Base-by-base conservation (phyloP, 1,140 invertebrate species). In the Elymnias hypermnestra region DNA sequence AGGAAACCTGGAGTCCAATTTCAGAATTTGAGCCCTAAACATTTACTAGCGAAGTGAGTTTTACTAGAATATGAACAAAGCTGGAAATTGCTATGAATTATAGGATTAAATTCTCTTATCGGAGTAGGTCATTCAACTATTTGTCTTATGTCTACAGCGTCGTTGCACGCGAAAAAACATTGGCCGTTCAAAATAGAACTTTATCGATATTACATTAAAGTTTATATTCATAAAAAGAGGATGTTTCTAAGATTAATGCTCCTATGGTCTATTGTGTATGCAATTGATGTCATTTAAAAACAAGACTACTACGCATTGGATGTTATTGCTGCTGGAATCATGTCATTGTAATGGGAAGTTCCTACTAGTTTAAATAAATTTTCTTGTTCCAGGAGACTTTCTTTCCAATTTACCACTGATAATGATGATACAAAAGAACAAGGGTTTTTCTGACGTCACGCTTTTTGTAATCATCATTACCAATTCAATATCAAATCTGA, bases 51-150 rank as follows among this genome's bases (percentile, higher is more conserved):
- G n/a, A n/a, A n/a, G n/a, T n/a, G n/a, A n/a, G n/a, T n/a, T n/a
- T n/a, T 9, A 18, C 3, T 8, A 9, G 25, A 26, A 6, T 22
- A 23, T 26, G 37, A 37, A 45, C 29, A 35, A n/a, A 14, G 10
- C 21, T 9, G 7, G 8, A 22, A 33, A 35, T 18, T 5, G 17
- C 7, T 25, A 48, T 28, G 22, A 44, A 47, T 50, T 50, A 45
- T 28, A 43, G 44, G 33, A 54, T 51, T 41, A 50, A 42, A 60
- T 52, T 49, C 10, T 29, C 23, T 53, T 60, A 60, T 60, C 57
- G 18, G 12, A 48, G 23, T 48, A 26, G 57, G 49, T 60, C 57
- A 28, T 60, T 60, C 37, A 53, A 53, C 53, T 50, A 54, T 59
- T 43, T 43, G 41, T 43, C 41, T 43, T n/a, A 29, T 12, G 41